Base-by-base conservation (phyloP, 2,888 invertebrate species). In the Imbricaverruca yamaguchii region DNA sequence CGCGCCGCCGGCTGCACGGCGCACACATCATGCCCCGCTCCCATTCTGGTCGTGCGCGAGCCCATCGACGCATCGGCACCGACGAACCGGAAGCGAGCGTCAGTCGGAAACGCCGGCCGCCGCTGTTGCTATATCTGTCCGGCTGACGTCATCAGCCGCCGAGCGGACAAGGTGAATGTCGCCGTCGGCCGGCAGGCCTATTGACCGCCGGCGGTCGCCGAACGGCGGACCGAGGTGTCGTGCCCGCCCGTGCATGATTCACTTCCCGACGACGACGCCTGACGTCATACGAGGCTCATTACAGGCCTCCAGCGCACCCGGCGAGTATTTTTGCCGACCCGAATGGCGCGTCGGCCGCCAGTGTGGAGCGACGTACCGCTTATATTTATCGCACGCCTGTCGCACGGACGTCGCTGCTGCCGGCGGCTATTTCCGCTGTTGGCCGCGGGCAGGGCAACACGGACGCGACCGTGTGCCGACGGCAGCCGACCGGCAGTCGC, bases 11-110 rank as follows among this genome's bases (percentile, higher is more conserved):
- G n/a, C n/a, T n/a, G n/a, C n/a, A n/a, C n/a, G n/a, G n/a, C n/a
- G n/a, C n/a, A n/a, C n/a, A n/a, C n/a, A n/a, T n/a, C n/a, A n/a
- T n/a, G n/a, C n/a, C n/a, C n/a, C n/a, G n/a, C n/a, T n/a, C n/a
- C n/a, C n/a, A n/a, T n/a, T n/a, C n/a, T n/a, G n/a, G n/a, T n/a
- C n/a, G n/a, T n/a, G n/a, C n/a, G n/a, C n/a, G n/a, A n/a, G n/a
- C n/a, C n/a, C 11, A 23, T 65, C 67, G 67, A 23, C 67, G 69
- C 18, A 13, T 57, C 57, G 57, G 69, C 69, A 39, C 69, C 69
- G 69, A 39, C 69, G 39, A 69, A 69, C 69, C 69, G 69, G 69
- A 69, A 69, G 69, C 69, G 69, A 57, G 39, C 69, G 69, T 39
- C 39, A 39, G 39, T 69, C 69, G 69, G 69, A 69, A 69, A 69